Conservation (phyloP, 1,140 invertebrate genomes). For the Cydia amplana region DNA sequence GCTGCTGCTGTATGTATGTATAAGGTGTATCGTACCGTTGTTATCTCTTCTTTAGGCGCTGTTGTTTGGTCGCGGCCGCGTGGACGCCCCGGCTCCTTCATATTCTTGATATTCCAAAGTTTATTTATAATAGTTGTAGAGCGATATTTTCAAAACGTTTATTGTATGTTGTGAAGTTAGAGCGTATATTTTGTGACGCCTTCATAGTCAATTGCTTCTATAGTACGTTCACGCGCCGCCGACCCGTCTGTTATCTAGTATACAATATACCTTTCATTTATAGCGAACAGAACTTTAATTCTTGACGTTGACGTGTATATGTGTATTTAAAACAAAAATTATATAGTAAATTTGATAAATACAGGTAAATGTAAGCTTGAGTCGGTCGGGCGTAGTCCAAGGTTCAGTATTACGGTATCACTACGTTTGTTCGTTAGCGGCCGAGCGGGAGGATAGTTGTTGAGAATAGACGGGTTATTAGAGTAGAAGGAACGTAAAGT, state of each 20-base stretch:
- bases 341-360: constrained; percentile 62
- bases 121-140: constrained; percentile 30
- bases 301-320: constrained; percentile 72
- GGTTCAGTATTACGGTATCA: neutral
- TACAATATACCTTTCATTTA: constrained; percentile 64
- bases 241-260: constrained; percentile 67
- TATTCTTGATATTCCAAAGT: constrained; percentile 31
- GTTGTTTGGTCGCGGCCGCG: constrained; percentile 65
- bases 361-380: constrained; percentile 52
- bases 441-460: neutral
- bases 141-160: constrained; percentile 34
- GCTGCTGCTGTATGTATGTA: too few species aligned
- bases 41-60: constrained; percentile 78
- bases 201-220: constrained; percentile 31
- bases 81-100: constrained; percentile 40
- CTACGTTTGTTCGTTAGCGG: neutral
- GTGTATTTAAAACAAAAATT: constrained; percentile 69
- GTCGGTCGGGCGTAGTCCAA: constrained; percentile 58
- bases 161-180: constrained; percentile 38
- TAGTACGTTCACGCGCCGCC: constrained; percentile 47
- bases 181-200: constrained; percentile 37
- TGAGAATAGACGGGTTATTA: neutral
- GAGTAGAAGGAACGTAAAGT: neutral
- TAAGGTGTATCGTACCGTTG: constrained; percentile 73
- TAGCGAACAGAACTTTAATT: constrained; percentile 66